A percentile compares a stretch with the other conserved stretches of the same genome.
Evolutionary conservation across 2,113 vertebrate genomes (phyloP).

Genomic region (Thermophis baileyi): DNA sequence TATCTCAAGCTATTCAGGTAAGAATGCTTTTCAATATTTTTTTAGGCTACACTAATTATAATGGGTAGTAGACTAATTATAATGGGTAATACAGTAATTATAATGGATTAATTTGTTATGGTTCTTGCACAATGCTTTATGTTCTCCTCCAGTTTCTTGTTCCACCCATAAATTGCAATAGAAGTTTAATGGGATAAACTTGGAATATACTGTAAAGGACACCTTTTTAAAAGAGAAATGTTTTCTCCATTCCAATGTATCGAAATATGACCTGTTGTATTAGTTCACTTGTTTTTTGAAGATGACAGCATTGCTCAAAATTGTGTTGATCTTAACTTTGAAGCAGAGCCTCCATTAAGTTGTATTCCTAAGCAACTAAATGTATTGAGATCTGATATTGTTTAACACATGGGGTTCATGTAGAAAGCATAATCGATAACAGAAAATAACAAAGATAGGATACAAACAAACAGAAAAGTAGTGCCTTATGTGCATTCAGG

Average conservation of each 20-base stretch:
- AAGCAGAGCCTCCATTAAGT: slow-evolving; percentile 20
- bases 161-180: not conserved
- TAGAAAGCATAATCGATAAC: not conserved
- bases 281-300: not conserved
- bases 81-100: not conserved
- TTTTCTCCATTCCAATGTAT: not conserved
- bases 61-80: too few species aligned
- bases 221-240: not conserved
- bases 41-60: not conserved
- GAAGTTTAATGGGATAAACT: not conserved
- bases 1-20: not conserved
- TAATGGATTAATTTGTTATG: not conserved
- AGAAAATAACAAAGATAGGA: not conserved
- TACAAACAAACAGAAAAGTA: slow-evolving; percentile 2
- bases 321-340: not conserved
- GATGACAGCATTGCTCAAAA: not conserved
- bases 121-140: not conserved
- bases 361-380: not conserved
- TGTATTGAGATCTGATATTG: slow-evolving; percentile 37
- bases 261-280: not conserved
- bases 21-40: not conserved
- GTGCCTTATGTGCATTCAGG: not conserved
- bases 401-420: not conserved
- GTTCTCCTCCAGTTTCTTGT: not conserved
- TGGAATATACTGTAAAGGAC: not conserved